Evolutionary conservation across 2,888 invertebrate genomes (phyloP).

Genomic region (Drosophila nr. perissopoda): DNA sequence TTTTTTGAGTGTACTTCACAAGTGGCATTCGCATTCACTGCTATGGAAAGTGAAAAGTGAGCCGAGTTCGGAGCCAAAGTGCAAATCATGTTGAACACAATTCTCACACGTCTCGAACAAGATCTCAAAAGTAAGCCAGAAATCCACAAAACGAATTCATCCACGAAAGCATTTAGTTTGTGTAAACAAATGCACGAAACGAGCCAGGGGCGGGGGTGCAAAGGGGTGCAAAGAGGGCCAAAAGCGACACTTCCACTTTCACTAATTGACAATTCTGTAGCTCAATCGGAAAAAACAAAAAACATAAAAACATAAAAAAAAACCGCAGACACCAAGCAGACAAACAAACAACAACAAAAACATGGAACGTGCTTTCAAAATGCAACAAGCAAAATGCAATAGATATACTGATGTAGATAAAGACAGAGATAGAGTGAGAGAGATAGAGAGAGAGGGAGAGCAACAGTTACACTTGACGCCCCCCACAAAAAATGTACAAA

Average conservation of each 20-base stretch:
- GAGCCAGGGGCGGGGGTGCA: not conserved
- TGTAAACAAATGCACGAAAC: conserved; percentile 56
- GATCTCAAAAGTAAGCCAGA: conserved; percentile 26
- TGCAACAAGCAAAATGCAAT: conserved; percentile 34
- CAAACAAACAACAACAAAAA: conserved; percentile 36
- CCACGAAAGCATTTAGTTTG: conserved; percentile 54
- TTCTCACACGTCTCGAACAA: conserved; percentile 66
- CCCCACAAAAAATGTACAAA: conserved; percentile 38
- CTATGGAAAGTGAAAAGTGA: conserved; percentile 48
- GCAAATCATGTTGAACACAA: conserved; percentile 66
- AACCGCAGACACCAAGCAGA: conserved; percentile 62
- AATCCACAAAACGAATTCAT: conserved; percentile 38
- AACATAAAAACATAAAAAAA: conserved; percentile 53
- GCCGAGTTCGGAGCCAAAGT: conserved; percentile 44
- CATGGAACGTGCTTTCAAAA: conserved; percentile 41
- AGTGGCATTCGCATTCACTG: conserved; percentile 20
- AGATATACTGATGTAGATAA: not conserved
- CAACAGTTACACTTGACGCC: conserved; percentile 59
- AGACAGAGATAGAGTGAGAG: not conserved
- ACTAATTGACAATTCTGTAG: conserved; percentile 80
- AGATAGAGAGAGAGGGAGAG: conserved; percentile 10
- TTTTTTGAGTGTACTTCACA: conserved; percentile 6
- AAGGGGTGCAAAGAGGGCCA: not conserved
- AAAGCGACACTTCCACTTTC: conserved; percentile 73
- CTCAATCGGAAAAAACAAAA: conserved; percentile 63